Conservation (phyloP, 2,888 invertebrate genomes). For the Automeris io region DNA sequence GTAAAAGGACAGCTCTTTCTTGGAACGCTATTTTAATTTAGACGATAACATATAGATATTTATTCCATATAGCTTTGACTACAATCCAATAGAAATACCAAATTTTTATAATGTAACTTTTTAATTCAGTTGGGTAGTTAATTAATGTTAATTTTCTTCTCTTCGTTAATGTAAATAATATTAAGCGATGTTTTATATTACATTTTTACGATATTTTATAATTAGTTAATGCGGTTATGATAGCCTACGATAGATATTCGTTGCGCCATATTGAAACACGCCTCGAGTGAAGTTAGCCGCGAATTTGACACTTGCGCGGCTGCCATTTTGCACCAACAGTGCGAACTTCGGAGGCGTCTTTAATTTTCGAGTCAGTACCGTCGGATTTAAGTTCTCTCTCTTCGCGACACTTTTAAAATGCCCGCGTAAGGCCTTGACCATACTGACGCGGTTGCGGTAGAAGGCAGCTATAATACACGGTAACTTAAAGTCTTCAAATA, state of each 20-base stretch:
- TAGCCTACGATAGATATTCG: neutral
- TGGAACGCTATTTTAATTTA: no score
- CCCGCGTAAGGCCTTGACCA: no score
- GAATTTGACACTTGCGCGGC: neutral
- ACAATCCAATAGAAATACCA: neutral
- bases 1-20: no score
- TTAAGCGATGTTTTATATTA: neutral
- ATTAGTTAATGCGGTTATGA: neutral
- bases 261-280: neutral
- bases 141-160: neutral
- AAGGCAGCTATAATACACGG: no score
- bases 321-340: neutral
- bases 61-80: no score
- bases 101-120: neutral
- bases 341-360: neutral
- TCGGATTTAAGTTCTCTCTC: no score
- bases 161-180: neutral
- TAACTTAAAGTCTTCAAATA: no score
- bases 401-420: no score
- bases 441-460: no score
- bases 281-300: neutral
- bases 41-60: no score
- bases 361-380: no score
- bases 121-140: neutral
- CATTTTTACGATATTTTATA: constrained; percentile 10